Base-by-base conservation (phyloP, 2,797 vertebrate species). In the Rhinella marina region DNA sequence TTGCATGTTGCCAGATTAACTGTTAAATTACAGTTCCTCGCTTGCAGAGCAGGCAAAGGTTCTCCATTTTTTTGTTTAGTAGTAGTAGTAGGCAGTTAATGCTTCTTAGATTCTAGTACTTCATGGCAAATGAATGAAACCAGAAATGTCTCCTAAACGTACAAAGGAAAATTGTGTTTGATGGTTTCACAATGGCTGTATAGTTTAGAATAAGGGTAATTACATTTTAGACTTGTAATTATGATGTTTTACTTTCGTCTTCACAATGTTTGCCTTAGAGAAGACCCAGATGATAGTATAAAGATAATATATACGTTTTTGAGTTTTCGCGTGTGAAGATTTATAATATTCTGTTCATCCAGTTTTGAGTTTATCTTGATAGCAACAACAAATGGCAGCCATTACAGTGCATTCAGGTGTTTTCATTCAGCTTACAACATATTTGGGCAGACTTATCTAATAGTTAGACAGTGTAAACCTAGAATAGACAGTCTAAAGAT, bases 1-100 rank as follows among this genome's bases (percentile, higher is more conserved):
- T 98, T 98, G 96, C 93, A 95, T 96, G 96, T 95, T 94, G 93
- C 92, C 93, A 93, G 93, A 93, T 94, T 94, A 95, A 94, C 94
- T 94, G 92, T 95, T 94, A 95, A 93, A 93, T 89, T 83, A 79
- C 88, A 79, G 73, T 27, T 84, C 88, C 85, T 86, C 11, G 32
- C 75, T 86, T 82, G 32, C n/a, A 83, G 62, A 86, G 62, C 25
- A n/a, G n/a, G 59, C 61, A 57, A 78, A 81, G 62, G 82, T 68
- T 85, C 21, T 32, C 66, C 16, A 0, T 54, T 41, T 92, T 85
- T 85, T 81, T 52, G 75, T 92, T 41, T 41, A n/a, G n/a, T 41
- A 41, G 41, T 93, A 93, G 92, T 89, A 91, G 91, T 92, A 93
- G 91, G 27, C 59, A 78, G 59, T 57, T 61, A 27, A 77, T 54